Evolutionary conservation across 2,888 invertebrate genomes (phyloP), one percentile per base, ranked within the genome.

Genomic region (Bibio marci): DNA sequence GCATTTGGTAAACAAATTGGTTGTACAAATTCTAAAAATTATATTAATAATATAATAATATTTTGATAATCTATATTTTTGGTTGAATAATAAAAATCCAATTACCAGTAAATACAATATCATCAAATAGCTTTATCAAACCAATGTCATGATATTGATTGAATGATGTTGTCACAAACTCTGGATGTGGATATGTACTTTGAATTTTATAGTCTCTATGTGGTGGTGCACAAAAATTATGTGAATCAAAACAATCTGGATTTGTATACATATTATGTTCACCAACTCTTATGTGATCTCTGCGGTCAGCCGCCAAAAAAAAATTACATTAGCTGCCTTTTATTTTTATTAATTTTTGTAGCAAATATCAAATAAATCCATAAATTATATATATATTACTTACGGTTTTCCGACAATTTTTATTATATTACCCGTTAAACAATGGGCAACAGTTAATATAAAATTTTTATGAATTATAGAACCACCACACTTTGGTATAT

Each of bases 111-210:
- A 49, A 48, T 30, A 45, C 47, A 11, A 57, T 50, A 14, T 49
- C 47, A 32, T 43, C 41, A 31, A 48, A 44, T 4, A 60, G 41
- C 43, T 53, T 53, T 11, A 63, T 45, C 17, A 64, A 42, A 30
- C 58, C 63, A 40, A 64, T 62, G 46, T 63, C 63, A 46, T 60
- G 54, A 44, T 57, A 55, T 4, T 53, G 47, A 15, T 45, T 51
- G 28, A n/a, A 42, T 12, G 43, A 41, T 37, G 52, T 48, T 14
- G 42, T 40, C 32, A 52, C 47, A 45, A 53, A 63, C 3, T 49
- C 44, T 4, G 49, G 45, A 49, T 64, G 61, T 17, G 51, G 40
- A 7, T 56, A 49, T 10, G 52, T 42, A 17, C 49, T 41, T 30
- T 53, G 52, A 4, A 59, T 47, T 14, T 44, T 45, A 12, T 56